Evolutionary conservation across 2,888 invertebrate species (phyloP), one percentile per base, ranked within the genome.

Genomic region (Stenurella melanura): DNA sequence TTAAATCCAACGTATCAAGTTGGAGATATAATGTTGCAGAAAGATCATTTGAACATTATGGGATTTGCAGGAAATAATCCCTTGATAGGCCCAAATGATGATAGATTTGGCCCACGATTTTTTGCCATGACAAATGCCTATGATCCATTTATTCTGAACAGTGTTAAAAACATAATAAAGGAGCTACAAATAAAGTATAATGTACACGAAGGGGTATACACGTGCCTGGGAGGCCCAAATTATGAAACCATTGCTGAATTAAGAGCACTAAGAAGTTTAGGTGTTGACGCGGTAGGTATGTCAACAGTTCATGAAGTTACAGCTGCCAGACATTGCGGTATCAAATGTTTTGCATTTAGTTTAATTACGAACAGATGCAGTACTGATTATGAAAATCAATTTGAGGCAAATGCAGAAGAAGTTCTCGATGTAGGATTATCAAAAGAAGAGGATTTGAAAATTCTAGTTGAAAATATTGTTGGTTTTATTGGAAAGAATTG

Each of bases 161-260:
- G 94, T 68, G 96, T 95, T 5, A 92, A 92, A 81, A 90, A 93
- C 89, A 88, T 96, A 70, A 86, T 85, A 6, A 75, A 93, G 79
- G 93, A 95, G 66, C 91, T 96, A 86, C 94, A 94, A 4, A 93
- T 96, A 26, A 92, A 92, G 10, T 90, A 94, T 78, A 93, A 93
- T 77, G 90, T 97, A 0, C 94, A 93, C 76, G 96, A 97, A 86
- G 99, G 99, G 0, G 96, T 99, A 10, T 99, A 99, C 90, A 95
- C 96, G 0, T 98, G 98, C 89, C 92, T 98, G 38, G 97, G 97
- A 1, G 99, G 99, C 0, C 99, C 99, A 0, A 96, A 96, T 89
- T 99, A 95, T 88, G 99, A 99, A 90, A 98, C 98, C 0, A 96
- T 98, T 0, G 97, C 60, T 34, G 99, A 99, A 90, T 90, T 97